Conservation (phyloP, 2,888 invertebrate genomes). For the Fragum whitleyi region DNA sequence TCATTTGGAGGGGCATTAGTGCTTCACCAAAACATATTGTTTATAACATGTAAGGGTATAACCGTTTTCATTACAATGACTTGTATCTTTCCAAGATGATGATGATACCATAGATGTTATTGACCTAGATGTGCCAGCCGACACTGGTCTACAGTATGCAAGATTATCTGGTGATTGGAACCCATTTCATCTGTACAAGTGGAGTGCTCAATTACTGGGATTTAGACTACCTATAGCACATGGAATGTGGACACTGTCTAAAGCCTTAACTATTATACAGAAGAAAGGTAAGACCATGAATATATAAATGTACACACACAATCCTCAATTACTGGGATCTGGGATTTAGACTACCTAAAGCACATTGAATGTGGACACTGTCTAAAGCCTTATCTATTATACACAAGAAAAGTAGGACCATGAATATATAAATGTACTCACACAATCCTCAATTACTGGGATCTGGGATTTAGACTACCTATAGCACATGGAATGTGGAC, state of each 20-base stretch:
- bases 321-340: conserved; percentile 71
- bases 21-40: too few relatives aligned
- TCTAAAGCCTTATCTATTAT: conserved; percentile 49
- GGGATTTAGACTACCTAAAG: conserved; percentile 72
- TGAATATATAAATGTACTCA: conserved; percentile 64
- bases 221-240: conserved; percentile 74
- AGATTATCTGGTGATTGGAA: conserved; percentile 73
- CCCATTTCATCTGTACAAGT: conserved; percentile 74
- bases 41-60: too few relatives aligned
- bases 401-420: conserved; percentile 16
- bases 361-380: conserved; percentile 78
- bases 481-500: conserved; percentile 79
- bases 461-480: conserved; percentile 70
- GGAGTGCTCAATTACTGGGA: conserved; percentile 72
- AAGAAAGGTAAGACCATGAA: conserved; percentile 11
- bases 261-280: conserved; percentile 41
- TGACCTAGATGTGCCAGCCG: conserved; percentile 46
- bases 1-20: too few relatives aligned
- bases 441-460: conserved; percentile 72
- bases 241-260: conserved; percentile 76
- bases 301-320: conserved; percentile 71
- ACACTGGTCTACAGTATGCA: conserved; percentile 72
- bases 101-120: background rate
- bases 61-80: too few relatives aligned
- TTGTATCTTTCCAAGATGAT: conserved; percentile 9